phyloP scores from a whole-genome alignment of 2,797 vertebrate genomes.

The Enteromius trimaculatus region DNA sequence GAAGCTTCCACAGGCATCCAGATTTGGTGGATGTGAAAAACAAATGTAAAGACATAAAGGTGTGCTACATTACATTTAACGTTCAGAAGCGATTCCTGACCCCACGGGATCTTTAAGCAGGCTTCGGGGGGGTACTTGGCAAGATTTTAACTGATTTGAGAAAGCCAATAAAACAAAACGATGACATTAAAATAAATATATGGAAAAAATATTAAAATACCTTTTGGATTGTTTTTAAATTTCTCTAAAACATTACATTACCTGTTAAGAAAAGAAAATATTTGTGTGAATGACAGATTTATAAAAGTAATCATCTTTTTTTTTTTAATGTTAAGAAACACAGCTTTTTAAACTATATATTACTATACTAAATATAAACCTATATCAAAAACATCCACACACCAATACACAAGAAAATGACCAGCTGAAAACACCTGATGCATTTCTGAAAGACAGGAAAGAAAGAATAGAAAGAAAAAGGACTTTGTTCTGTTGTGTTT shows the following conservation, averaged over 20 bases:
- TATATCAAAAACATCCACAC: background rate
- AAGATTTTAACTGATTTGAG: background rate
- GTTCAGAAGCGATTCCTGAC: background rate
- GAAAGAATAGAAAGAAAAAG: constrained; percentile 47
- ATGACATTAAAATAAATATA: background rate
- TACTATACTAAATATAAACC: constrained; percentile 30
- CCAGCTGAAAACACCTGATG: constrained; percentile 31
- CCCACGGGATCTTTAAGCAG: background rate
- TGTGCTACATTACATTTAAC: background rate
- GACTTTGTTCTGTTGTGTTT: constrained; percentile 63
- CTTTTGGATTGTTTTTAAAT: background rate
- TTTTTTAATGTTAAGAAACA: background rate
- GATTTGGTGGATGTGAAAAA: constrained; percentile 26
- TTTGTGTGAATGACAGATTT: background rate
- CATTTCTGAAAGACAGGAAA: constrained; percentile 27
- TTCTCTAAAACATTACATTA: background rate
- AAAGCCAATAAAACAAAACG: background rate
- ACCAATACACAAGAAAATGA: background rate
- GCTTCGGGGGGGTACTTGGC: background rate
- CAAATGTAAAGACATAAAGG: constrained; percentile 5
- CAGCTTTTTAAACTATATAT: background rate
- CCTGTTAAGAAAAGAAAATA: background rate
- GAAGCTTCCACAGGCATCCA: constrained; percentile 70
- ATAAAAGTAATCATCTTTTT: background rate
- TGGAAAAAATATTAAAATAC: background rate